Conservation (phyloP, 2,113 vertebrate species). For the Lophura nycthemera region DNA sequence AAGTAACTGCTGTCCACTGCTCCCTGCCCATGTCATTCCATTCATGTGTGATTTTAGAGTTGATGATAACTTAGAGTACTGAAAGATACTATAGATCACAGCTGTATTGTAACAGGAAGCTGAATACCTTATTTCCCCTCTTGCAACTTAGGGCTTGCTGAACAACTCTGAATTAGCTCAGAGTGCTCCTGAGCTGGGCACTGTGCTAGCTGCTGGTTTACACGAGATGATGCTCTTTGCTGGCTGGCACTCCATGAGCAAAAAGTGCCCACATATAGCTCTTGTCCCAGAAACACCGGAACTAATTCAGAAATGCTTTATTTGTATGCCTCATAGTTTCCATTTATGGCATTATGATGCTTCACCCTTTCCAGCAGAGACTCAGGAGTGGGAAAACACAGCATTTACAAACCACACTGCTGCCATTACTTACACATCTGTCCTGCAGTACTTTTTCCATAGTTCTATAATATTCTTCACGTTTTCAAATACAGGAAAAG, state of each 20-base stretch:
- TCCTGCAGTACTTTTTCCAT: neutral
- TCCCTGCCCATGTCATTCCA: neutral
- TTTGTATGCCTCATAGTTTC: neutral
- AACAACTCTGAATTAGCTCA: neutral
- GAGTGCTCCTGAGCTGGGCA: neutral
- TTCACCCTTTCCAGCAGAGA: neutral
- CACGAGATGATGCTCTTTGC: neutral
- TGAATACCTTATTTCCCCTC: neutral
- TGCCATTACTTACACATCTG: neutral
- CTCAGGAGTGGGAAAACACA: neutral
- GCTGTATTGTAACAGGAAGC: neutral
- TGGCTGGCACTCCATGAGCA: rapidly evolving
- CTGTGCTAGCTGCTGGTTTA: rapidly evolving
- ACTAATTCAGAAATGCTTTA: neutral
- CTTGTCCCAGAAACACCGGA: neutral
- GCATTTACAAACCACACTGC: neutral
- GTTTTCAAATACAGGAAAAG: neutral
- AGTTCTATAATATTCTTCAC: neutral
- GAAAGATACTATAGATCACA: neutral
- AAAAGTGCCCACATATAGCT: rapidly evolving
- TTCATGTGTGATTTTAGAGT: neutral
- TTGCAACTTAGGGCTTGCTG: rapidly evolving
- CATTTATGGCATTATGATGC: neutral
- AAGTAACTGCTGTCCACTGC: neutral
- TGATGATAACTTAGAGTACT: neutral